Base-by-base conservation (phyloP, 2,113 vertebrate genomes). In the Callospermophilus lateralis region DNA sequence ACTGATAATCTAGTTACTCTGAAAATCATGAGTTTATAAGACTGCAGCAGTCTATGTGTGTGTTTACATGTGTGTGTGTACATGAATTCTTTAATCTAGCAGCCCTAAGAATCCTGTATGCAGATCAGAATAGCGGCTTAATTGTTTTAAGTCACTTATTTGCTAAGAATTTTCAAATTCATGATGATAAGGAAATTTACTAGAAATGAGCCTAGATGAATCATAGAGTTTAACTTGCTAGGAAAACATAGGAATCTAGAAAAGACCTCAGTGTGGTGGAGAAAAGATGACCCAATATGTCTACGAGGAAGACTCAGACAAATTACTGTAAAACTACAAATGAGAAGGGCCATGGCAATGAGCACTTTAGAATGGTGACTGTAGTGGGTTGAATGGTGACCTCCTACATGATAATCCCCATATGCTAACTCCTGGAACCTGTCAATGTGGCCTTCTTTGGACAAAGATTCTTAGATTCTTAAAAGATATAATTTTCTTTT, bases 351-450 rank as follows among this genome's bases (percentile, higher is more conserved):
- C 0, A 32, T 58, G 58, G 1, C 2, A 26, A 90, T 81, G 42
- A 77, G 30, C 16, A 20, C 34, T 19, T 24, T 61, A 37, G n/a
- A 12, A 32, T 51, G 8, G 7, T 86, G 32, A 93, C 26, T 8
- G 0, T 19, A 24, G 22, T 30, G 3, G 1, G 15, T 45, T 48
- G 72, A 84, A 74, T 28, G 3, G 4, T 65, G 39, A 4, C 11
- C 58, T 6, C 3, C 8, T 0, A 8, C 7, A 13, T 26, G 3
- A 70, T 22, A 30, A 63, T 13, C 3, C 4, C 3, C 4, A 6
- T 2, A 10, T 12, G 9, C 8, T 51, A 67, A 73, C 4, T 39
- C 20, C 39, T 58, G 16, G 22, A 48, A 7, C 0, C 26, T 73
- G 8, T 42, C 28, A 65, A 9, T 55, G 13, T 58, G 26, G n/a